Evolutionary conservation across 2,888 invertebrate genomes (phyloP), one percentile per base, ranked within the genome.

Genomic region (Drosophila lacicola): DNA sequence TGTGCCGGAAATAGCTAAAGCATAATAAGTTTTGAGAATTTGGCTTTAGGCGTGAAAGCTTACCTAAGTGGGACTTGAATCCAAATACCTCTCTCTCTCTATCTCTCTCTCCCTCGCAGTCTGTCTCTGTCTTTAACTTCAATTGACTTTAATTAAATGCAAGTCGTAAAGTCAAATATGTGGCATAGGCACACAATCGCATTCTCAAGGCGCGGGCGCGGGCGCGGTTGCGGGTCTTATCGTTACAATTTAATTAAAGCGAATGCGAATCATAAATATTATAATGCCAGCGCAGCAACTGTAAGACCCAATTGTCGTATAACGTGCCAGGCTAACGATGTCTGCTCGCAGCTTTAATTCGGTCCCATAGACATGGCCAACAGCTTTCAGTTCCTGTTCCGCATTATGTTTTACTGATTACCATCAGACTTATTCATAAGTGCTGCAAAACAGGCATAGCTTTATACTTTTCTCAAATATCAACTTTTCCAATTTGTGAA

Each of bases 261-360:
- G 83, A 88, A 84, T 87, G 86, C 85, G 85, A 88, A 76, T 88
- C 82, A 82, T 88, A 82, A 82, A 88, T 82, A 82, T 88, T 88
- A 60, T 77, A 82, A 76, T 70, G 50, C 47, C 49, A 57, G 68
- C 39, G 42, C 68, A 72, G 55, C 65, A 61, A 61, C 61, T 56
- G 62, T 55, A 67, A 57, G 57, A 45, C 41, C 61, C 76, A 77
- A 80, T 86, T 77, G 70, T 77, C 84, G 86, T 69, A 68, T 78
- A 80, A 64, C 62, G 66, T 65, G 54, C 46, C 45, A 57, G 41
- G n/a, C 29, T 11, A 51, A 34, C 49, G 34, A 33, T 14, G n/a
- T n/a, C 33, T 39, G 5, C n/a, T 29, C n/a, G 29, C 42, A 21
- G 39, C 39, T 42, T 9, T 9, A 13, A 19, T 6, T 11, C 17